Conservation (phyloP, 2,113 vertebrate genomes). For the Equus quagga region DNA sequence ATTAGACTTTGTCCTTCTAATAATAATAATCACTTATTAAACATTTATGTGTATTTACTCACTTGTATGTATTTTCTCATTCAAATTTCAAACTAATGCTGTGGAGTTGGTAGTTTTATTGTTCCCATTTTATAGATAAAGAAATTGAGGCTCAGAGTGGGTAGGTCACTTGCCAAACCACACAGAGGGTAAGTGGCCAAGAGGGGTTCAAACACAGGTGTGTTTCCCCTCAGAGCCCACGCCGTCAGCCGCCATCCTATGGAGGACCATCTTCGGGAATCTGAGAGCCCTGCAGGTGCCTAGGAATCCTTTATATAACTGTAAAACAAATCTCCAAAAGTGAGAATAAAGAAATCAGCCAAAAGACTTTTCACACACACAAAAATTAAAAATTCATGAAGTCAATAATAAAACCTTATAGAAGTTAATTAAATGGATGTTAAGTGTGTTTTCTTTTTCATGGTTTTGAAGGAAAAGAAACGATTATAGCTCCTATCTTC, state of each 20-base stretch:
- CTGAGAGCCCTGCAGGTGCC: background rate
- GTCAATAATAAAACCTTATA: background rate
- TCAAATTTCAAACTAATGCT: slow-evolving; percentile 49
- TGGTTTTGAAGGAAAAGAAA: slow-evolving; percentile 37
- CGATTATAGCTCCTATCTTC: background rate
- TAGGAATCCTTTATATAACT: background rate
- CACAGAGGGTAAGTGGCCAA: background rate
- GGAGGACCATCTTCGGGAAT: background rate
- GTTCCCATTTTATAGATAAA: background rate
- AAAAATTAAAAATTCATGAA: background rate
- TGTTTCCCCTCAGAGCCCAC: background rate
- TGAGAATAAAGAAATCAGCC: slow-evolving; percentile 2
- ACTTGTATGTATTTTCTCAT: background rate
- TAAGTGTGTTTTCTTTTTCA: background rate
- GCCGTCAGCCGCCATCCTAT: background rate
- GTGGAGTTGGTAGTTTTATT: slow-evolving; percentile 7
- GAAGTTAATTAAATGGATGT: slow-evolving; percentile 25
- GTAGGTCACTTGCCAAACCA: background rate
- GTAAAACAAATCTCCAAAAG: slow-evolving; percentile 4
- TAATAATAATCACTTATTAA: slow-evolving; percentile 8
- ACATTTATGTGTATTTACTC: background rate
- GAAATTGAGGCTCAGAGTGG: background rate
- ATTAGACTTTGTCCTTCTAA: slow-evolving; percentile 17
- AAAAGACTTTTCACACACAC: background rate
- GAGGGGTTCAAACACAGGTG: background rate